Percentiles rank a stretch among this genome's conserved stretches.
phyloP scores from a whole-genome alignment of 2,797 vertebrate species.

The Pteropus rufus region DNA sequence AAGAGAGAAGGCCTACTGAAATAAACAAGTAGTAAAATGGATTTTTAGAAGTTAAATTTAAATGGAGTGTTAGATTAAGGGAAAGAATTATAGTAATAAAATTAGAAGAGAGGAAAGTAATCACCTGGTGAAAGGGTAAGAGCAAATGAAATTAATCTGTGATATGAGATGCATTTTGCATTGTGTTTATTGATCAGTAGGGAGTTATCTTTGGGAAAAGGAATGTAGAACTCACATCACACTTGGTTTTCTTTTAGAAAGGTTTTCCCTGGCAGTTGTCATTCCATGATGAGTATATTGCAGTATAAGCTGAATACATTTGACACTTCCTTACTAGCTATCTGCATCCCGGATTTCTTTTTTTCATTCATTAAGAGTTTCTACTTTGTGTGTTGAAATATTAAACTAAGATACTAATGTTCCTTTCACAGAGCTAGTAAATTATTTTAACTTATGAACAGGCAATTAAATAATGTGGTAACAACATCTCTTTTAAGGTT shows the following conservation, averaged over 20 bases:
- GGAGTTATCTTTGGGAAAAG: not conserved
- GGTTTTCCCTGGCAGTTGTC: not conserved
- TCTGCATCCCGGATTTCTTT: not conserved
- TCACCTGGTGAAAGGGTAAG: not conserved
- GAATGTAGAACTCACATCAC: not conserved
- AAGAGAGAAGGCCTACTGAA: not conserved
- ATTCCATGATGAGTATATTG: not conserved
- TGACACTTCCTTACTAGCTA: not conserved
- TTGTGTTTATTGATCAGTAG: not conserved
- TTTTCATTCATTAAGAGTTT: not conserved
- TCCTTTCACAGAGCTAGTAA: not conserved
- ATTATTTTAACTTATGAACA: not conserved
- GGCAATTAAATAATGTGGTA: not conserved
- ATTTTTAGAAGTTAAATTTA: constrained; percentile 11
- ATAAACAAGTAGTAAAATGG: not conserved
- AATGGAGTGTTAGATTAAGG: not conserved
- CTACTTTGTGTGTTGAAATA: not conserved
- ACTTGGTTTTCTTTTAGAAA: not conserved
- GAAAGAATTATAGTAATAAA: not conserved
- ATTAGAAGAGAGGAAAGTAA: not conserved
- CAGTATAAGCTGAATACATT: not conserved
- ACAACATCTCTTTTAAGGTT: not conserved
- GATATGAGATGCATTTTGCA: not conserved
- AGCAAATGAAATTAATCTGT: not conserved
- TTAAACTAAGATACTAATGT: not conserved